Base-by-base conservation (phyloP, 2,797 vertebrate genomes). In the Huso huso region DNA sequence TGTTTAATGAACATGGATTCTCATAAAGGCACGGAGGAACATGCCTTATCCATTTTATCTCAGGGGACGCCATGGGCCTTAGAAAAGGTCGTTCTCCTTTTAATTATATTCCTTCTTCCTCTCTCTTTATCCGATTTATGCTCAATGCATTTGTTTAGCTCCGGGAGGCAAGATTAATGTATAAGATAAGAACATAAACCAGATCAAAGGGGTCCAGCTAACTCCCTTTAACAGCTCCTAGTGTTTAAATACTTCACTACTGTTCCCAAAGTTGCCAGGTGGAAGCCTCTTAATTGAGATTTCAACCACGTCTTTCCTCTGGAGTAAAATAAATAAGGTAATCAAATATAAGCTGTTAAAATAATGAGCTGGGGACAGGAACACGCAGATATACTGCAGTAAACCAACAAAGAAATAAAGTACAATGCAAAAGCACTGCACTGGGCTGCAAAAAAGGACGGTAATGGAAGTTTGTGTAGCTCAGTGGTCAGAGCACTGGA, bases 31-130 rank as follows among this genome's bases (percentile, higher is more conserved):
- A 49, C 49, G 9, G 49, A 48, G 58, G 8, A 9, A 50, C 13
- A 60, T 67, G 66, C 60, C 66, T 68, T 68, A 68, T 68, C 66
- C 18, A 15, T 15, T 52, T 51, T 10, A 62, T 62, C 66, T 10
- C 59, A 23, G 6, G 51, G n/a, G 2, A 23, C 57, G 12, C 55
- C 50, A 48, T 48, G 6, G 55, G n/a, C 57, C n/a, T n/a, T 8
- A 5, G 37, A n/a, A 51, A 13, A 51, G 18, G 15, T 48, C 55
- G 7, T 10, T 6, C 13, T 55, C 52, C 53, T n/a, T 13, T 58
- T 58, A 11, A 11, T 58, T 11, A n/a, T 11, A 11, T 11, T 13
- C 3, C 55, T 13, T 13, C 15, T 58, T 7, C 12, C 12, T 58
- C 15, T 58, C 15, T n/a, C 55, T 58, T 58, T 13, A 58, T 58